Conservation (phyloP, 2,888 invertebrate genomes). For the Sericinus montela region DNA sequence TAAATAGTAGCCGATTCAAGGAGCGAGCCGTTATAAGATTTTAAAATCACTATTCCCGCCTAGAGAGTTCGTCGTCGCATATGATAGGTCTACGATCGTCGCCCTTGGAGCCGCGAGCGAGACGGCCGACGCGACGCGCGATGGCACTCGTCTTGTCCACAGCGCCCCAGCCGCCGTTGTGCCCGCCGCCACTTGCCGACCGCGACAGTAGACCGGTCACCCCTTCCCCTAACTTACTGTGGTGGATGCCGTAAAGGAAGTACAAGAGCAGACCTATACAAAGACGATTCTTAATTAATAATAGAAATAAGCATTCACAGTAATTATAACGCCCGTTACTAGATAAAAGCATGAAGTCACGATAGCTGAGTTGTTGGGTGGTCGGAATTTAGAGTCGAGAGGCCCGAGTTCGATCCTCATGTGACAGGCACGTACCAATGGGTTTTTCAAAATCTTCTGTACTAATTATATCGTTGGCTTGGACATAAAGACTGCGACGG, state of each 20-base stretch:
- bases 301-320: no score
- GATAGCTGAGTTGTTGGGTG: no score
- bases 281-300: background rate
- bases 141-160: slow-evolving; percentile 66
- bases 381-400: no score
- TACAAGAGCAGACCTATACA: slow-evolving; percentile 87
- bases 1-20: background rate
- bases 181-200: slow-evolving; percentile 57
- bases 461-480: no score
- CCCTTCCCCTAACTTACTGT: slow-evolving; percentile 88
- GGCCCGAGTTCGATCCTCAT: no score
- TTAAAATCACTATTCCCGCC: slow-evolving; percentile 60
- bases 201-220: slow-evolving; percentile 64
- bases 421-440: no score
- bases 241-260: slow-evolving; percentile 91
- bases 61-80: slow-evolving; percentile 62
- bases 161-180: slow-evolving; percentile 65
- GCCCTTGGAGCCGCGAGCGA: slow-evolving; percentile 55
- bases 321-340: no score
- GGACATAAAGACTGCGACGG: no score
- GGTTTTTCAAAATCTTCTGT: no score
- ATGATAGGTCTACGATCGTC: slow-evolving; percentile 72
- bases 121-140: slow-evolving; percentile 57
- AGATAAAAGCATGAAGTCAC: no score
- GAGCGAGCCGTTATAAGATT: background rate